Conservation (phyloP, 1,140 invertebrate genomes). For the Orchesella cincta region DNA sequence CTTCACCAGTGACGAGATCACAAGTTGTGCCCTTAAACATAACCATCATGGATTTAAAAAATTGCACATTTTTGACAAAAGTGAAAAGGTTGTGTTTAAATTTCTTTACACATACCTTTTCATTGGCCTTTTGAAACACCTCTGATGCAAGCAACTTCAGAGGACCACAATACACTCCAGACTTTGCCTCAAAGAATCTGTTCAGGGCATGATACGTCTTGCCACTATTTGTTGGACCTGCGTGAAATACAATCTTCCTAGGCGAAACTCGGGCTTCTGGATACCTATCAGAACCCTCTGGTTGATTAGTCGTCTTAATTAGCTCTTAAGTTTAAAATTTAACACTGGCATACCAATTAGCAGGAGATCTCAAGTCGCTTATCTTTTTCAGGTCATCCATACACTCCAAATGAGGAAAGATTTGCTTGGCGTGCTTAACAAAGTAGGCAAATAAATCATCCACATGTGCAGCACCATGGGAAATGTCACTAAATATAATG, state of each 20-base stretch:
- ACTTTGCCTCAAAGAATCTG: slow-evolving; percentile 80
- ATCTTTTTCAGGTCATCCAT: slow-evolving; percentile 97
- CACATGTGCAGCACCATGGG: slow-evolving; percentile 78
- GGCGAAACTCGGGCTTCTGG: slow-evolving; percentile 80
- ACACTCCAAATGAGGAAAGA: slow-evolving; percentile 96
- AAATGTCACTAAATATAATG: slow-evolving; percentile 87
- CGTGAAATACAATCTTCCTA: slow-evolving; percentile 94
- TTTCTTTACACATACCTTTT: slow-evolving; percentile 62
- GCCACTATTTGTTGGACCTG: slow-evolving; percentile 98
- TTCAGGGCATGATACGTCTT: slow-evolving; percentile 98
- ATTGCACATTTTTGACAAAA: background rate
- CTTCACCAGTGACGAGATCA: slow-evolving; percentile 97
- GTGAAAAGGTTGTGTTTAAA: slow-evolving; percentile 5
- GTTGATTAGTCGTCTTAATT: too few species aligned
- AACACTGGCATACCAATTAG: slow-evolving; percentile 75
- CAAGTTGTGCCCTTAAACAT: slow-evolving; percentile 77
- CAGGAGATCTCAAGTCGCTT: slow-evolving; percentile 87
- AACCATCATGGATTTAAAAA: background rate
- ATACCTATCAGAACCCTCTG: slow-evolving; percentile 67
- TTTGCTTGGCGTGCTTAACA: slow-evolving; percentile 81
- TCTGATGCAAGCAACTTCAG: slow-evolving; percentile 92
- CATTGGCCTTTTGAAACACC: slow-evolving; percentile 89
- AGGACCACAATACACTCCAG: slow-evolving; percentile 97
- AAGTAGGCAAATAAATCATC: slow-evolving; percentile 95
- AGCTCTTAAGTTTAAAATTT: background rate